Conservation (phyloP, 2,113 vertebrate genomes). For the Cyanistes caeruleus region DNA sequence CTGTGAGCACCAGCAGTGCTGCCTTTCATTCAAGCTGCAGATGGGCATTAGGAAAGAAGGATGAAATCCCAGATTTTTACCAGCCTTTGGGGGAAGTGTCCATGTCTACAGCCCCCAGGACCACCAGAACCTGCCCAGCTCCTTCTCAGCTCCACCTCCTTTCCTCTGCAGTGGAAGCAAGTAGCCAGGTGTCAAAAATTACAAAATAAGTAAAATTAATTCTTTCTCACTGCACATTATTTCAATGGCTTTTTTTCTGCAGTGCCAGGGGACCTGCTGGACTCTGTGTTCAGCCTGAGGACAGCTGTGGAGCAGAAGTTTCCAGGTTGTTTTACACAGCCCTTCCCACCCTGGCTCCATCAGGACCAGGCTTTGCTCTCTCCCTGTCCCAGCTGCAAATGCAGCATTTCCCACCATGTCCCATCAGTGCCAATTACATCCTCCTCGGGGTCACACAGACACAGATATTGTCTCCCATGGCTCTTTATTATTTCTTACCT, state of each 20-base stretch:
- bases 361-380: not conserved
- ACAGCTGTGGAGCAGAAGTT: not conserved
- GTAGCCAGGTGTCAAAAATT: not conserved
- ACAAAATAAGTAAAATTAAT: not conserved
- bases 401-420: not conserved
- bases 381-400: not conserved
- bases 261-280: not conserved
- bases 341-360: not conserved
- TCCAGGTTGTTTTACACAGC: not conserved
- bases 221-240: not conserved
- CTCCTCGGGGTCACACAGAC: not conserved
- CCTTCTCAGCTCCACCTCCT: not conserved
- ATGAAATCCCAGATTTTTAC: not conserved
- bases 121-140: not conserved
- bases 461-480: not conserved
- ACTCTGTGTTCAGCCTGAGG: not conserved
- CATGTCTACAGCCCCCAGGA: not conserved
- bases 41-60: not conserved
- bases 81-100: rapidly evolving
- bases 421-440: not conserved
- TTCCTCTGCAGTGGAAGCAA: not conserved
- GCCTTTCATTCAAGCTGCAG: not conserved
- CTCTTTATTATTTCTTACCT: not conserved
- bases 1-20: not conserved
- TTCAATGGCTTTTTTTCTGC: not conserved